Conservation (phyloP, 2,113 vertebrate species). For the Nanorana parkeri region DNA sequence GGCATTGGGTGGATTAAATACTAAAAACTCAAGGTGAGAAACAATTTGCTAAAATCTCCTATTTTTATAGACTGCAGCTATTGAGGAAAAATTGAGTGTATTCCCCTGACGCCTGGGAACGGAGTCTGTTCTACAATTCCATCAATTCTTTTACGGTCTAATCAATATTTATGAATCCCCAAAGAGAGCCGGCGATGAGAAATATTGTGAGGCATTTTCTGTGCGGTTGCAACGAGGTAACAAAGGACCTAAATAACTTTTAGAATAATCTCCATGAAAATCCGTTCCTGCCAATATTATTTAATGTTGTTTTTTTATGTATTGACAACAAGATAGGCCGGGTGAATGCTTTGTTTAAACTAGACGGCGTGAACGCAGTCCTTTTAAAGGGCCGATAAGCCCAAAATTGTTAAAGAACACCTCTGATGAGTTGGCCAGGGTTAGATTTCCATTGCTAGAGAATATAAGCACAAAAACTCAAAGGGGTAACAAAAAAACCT, state of each 20-base stretch:
- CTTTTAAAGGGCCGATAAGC: no score
- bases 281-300: slow-evolving; percentile 78
- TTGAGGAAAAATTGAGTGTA: slow-evolving; percentile 90
- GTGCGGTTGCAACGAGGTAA: slow-evolving; percentile 76
- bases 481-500: no score
- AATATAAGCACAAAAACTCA: no score
- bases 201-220: slow-evolving; percentile 81
- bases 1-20: slow-evolving; percentile 72
- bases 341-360: slow-evolving; percentile 68
- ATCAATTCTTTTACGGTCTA: slow-evolving; percentile 94
- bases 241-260: slow-evolving; percentile 83
- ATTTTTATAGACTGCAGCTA: slow-evolving; percentile 88
- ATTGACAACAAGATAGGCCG: slow-evolving; percentile 49
- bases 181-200: slow-evolving; percentile 92
- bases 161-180: slow-evolving; percentile 99
- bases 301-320: slow-evolving; percentile 77
- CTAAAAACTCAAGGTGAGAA: slow-evolving; percentile 86
- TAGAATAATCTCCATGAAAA: slow-evolving; percentile 86
- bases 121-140: slow-evolving; percentile 87
- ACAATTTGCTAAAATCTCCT: slow-evolving; percentile 88
- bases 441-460: no score
- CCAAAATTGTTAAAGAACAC: no score
- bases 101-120: slow-evolving; percentile 80
- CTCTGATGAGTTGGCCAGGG: no score
- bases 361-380: slow-evolving; percentile 54